phyloP scores from a whole-genome alignment of 2,113 vertebrate species.

The Sus scrofa region T2T-Sscrofa CM000817.6:49727001-49727500 shows the following conservation, averaged over 20 bases:
- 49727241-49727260: not conserved
- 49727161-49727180: not conserved
- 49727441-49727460: not conserved
- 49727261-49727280: not conserved
- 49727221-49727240: not conserved
- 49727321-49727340: not conserved
- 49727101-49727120: not conserved
- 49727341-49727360: not conserved
- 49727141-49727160: not conserved
- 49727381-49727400: not conserved
- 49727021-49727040: not conserved
- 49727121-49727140: not conserved
- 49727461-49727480: not conserved
- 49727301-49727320: not conserved
- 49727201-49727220: not conserved
- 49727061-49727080: not conserved
- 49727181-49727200: not conserved
- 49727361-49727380: not conserved
- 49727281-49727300: not conserved
- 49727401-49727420: not conserved
- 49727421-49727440: not conserved
- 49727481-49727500: not conserved
- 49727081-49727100: not conserved
- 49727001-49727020: not conserved
- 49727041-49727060: not conserved